Percentiles rank a stretch among this genome's conserved stretches.
phyloP scores from a whole-genome alignment of 2,113 vertebrate species.

The Crocuta crocuta region DNA sequence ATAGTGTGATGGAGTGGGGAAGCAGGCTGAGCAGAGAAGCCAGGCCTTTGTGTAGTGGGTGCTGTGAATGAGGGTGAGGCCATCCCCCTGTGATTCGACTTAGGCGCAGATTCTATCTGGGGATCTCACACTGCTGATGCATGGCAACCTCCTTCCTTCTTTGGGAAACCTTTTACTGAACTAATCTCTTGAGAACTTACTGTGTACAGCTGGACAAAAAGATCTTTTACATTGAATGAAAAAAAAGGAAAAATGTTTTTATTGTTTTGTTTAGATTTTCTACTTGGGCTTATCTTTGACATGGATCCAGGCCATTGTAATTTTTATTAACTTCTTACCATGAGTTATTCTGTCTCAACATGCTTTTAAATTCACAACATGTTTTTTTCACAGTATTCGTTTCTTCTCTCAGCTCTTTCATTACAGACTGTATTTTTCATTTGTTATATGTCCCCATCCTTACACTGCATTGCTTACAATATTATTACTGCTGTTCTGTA shows the following conservation, averaged over 20 bases:
- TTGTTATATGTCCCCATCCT: not conserved
- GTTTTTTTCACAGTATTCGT: not conserved
- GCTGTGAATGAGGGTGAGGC: not conserved
- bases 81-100: not conserved
- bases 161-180: not conserved
- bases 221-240: not conserved
- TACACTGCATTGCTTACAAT: not conserved
- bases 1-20: not conserved
- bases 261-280: not conserved
- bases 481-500: not conserved
- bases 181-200: not conserved
- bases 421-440: not conserved
- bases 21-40: not conserved
- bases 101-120: not conserved
- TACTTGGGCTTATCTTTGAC: not conserved
- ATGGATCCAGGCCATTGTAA: not conserved
- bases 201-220: not conserved
- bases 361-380: constrained; percentile 14
- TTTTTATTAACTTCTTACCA: not conserved
- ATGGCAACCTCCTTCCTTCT: not conserved
- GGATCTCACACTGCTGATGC: accelerated
- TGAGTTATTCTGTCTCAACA: not conserved
- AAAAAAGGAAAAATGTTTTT: not conserved
- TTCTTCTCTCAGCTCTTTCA: not conserved
- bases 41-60: not conserved